Percentiles rank a stretch among this genome's conserved stretches.
Evolutionary conservation across 2,797 vertebrate genomes (phyloP).

Genomic region (Tauraco hartlaubi): DNA sequence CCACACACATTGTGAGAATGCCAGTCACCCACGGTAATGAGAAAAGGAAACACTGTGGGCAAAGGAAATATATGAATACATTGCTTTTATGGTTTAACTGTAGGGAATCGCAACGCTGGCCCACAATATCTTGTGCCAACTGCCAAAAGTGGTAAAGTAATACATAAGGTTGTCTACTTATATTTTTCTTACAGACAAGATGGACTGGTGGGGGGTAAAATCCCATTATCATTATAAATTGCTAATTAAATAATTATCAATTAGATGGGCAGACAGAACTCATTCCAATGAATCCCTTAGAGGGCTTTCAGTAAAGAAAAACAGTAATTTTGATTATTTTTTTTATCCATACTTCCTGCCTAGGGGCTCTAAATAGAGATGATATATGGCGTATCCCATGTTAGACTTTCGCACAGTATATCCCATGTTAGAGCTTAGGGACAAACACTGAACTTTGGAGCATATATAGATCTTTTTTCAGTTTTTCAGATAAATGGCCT

Average conservation of each 20-base stretch:
- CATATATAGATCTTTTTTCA: slow-evolving; percentile 65
- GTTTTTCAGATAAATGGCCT: slow-evolving; percentile 70
- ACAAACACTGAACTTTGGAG: slow-evolving; percentile 72
- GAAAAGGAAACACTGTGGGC: slow-evolving; percentile 70
- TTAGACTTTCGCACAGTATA: slow-evolving; percentile 56
- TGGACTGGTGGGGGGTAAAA: slow-evolving; percentile 82
- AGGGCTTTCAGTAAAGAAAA: slow-evolving; percentile 80
- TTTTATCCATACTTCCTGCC: slow-evolving; percentile 76
- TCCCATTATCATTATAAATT: slow-evolving; percentile 87
- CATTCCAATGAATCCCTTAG: slow-evolving; percentile 83
- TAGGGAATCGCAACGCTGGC: slow-evolving; percentile 64
- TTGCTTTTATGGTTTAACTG: slow-evolving; percentile 68
- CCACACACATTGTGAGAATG: slow-evolving; percentile 80
- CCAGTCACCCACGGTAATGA: slow-evolving; percentile 74
- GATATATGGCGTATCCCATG: slow-evolving; percentile 57
- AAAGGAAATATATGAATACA: slow-evolving; percentile 64
- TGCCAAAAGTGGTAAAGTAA: slow-evolving; percentile 64
- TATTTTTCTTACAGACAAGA: slow-evolving; percentile 78
- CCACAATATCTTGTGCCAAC: slow-evolving; percentile 65
- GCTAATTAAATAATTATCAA: slow-evolving; percentile 90
- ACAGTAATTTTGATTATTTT: slow-evolving; percentile 79
- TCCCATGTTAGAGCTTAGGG: slow-evolving; percentile 68
- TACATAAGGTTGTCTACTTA: slow-evolving; percentile 70
- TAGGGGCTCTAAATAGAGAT: slow-evolving; percentile 74
- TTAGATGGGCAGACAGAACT: slow-evolving; percentile 84